Evolutionary conservation across 2,113 vertebrate species (phyloP), one percentile per base, ranked within the genome.

Genomic region (Chloropsis cyanopogon): DNA sequence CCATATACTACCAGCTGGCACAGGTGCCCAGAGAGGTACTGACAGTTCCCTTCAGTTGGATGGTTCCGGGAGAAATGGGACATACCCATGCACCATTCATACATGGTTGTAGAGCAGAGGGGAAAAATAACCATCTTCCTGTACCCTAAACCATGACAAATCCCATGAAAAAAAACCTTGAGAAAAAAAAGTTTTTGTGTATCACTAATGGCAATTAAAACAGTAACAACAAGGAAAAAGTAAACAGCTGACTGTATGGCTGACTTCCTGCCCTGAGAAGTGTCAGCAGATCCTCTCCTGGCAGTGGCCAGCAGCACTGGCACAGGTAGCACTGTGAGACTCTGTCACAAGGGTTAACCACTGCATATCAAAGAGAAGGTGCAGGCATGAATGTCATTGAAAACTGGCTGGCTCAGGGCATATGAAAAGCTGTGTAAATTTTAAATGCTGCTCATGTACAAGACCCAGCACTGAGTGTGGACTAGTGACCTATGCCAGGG

Each of bases 81-180:
- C 26, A 54, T 54, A n/a, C 16, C 49, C 59, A 61, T 69, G 44
- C 49, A 76, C 66, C 41, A 39, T 18, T 59, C 63, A n/a, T 6
- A 80, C 4, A 5, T 21, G 37, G 42, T 2, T 26, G 22, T 0
- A 80, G 22, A 88, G 21, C 28, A 72, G 44, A 66, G 24, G 14
- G 20, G 47, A 11, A 20, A 28, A 77, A 64, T 65, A 29, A 53
- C 1, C 5, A 49, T 9, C 44, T 64, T n/a, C 46, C 42, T 42
- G 14, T 41, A 25, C 22, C 37, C 21, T 61, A 73, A 46, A 79
- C 18, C 19, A 19, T 26, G 39, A 79, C 5, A 82, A 59, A 95
- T 14, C 14, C 29, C 4, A 1, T 16, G 7, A 6, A 71, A 77
- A 71, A 66, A 49, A 17, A 1, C 0, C 33, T 35, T 1, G 0